Evolutionary conservation across 2,113 vertebrate species (phyloP), one percentile per base, ranked within the genome.

Genomic region (Xiphophorus maculatus): DNA sequence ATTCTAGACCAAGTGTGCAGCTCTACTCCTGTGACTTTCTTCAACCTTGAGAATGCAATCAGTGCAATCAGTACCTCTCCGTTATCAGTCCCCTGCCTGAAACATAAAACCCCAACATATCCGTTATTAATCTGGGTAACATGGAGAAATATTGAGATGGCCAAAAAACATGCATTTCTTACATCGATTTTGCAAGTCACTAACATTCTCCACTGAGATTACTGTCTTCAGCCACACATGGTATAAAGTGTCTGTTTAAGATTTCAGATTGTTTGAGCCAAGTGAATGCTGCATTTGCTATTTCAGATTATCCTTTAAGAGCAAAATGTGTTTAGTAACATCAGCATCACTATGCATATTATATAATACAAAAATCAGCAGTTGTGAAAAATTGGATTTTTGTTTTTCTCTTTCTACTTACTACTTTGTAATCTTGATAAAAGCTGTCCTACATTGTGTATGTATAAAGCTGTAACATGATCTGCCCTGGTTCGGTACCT

Each of bases 21-120:
- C 33, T 33, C 63, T 28, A 17, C 48, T 14, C 29, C 30, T 8
- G 58, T 90, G 85, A 90, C 78, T 84, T 89, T 86, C 76, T 75
- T 40, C 82, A 91, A 90, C 91, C 90, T 91, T 91, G 83, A 84
- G 68, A 81, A 73, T 71, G 58, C 60, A 89, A 83, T 90, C 88
- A 77, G 76, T 86, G 79, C 83, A 89, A 88, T 87, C 91, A 88
- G 67, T 82, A 68, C 76, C 68, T 82, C 66, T 28, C 60, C 8
- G 71, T 84, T 83, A 88, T 90, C 81, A 84, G 69, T 89, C 70
- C 28, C 73, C 67, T 58, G 71, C 64, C 68, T 85, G 81, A 74
- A 90, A 92, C 78, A 75, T 81, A 74, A 91, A 70, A 79, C 85
- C 76, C 35, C 44, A 71, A 80, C 28, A 62, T 80, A 61, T 86